A percentile compares a stretch with the other conserved stretches of the same genome.
These are phyloP conservation scores for Polypterus bichir DNA, from an alignment of 2,113 vertebrate species.

Conservation along the genomic window DNA sequence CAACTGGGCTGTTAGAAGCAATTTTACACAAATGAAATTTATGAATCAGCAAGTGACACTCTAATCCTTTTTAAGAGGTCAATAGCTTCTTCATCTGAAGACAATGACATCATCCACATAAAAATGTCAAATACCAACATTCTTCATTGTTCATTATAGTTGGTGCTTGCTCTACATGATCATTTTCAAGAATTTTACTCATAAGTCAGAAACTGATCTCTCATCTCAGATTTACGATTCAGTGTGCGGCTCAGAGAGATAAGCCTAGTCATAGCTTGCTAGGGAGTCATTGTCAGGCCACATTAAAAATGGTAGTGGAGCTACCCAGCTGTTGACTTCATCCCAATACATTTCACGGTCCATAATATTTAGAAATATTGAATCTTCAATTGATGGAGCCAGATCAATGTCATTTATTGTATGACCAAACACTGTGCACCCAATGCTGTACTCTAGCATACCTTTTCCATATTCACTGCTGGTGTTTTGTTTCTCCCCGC, in stretches of 20 bases:
- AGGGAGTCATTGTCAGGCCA: background rate
- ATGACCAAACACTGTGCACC: background rate
- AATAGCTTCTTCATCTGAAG: background rate
- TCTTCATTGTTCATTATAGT: background rate
- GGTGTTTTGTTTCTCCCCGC: background rate
- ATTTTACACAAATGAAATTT: background rate
- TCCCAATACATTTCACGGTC: background rate
- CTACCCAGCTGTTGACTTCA: background rate
- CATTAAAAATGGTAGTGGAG: background rate
- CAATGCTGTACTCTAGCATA: background rate
- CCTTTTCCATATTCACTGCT: background rate
- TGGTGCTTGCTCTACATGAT: background rate
- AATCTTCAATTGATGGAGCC: background rate
- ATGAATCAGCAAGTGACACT: background rate
- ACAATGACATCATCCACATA: constrained; percentile 1
- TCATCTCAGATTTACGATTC: background rate
- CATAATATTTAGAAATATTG: background rate
- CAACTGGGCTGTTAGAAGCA: too few species aligned
- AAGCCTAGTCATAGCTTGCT: background rate
- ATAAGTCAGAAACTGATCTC: background rate
- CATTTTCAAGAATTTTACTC: background rate
- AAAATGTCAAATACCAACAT: constrained; percentile 7
- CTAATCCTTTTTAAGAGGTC: background rate
- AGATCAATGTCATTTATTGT: background rate
- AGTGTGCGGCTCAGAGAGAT: background rate